A percentile compares a stretch with the other conserved stretches of the same genome.
These are phyloP conservation scores for Geophilus truncorum DNA, from an alignment of 2,888 invertebrate genomes.

Conservation along the genomic window DNA sequence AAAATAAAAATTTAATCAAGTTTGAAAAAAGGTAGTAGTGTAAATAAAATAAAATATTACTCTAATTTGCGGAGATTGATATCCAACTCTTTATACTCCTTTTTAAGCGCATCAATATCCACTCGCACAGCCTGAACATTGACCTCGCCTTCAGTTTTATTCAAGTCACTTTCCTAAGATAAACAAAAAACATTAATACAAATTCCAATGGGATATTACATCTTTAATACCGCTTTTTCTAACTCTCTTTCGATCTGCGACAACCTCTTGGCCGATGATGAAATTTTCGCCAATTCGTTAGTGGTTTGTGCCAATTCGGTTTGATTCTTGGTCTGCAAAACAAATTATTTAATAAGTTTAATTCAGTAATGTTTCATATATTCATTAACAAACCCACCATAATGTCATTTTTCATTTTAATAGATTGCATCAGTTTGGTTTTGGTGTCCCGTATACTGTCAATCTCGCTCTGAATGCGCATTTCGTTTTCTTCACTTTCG, in stretches of 20 bases:
- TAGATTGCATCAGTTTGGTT: slow-evolving; percentile 7
- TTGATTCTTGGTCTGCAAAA: background rate
- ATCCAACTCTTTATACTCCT: background rate
- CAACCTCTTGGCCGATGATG: background rate
- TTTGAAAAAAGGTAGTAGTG: no score
- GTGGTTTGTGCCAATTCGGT: background rate
- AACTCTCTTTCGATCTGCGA: background rate
- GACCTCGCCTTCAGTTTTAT: background rate
- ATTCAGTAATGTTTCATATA: background rate
- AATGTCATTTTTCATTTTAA: background rate
- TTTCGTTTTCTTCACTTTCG: background rate
- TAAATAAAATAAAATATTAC: background rate
- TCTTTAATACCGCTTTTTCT: background rate
- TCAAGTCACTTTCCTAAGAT: slow-evolving; percentile 1
- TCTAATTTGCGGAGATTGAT: background rate
- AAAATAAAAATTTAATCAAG: background rate
- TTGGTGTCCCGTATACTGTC: background rate
- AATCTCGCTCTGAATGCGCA: background rate
- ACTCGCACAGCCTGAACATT: background rate
- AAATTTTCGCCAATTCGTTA: background rate
- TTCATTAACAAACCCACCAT: background rate
- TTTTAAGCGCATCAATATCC: background rate
- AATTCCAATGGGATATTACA: background rate
- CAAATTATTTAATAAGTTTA: background rate
- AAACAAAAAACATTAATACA: background rate